phyloP scores from a whole-genome alignment of 1,140 invertebrate species.

The Glomeris maerens region DNA sequence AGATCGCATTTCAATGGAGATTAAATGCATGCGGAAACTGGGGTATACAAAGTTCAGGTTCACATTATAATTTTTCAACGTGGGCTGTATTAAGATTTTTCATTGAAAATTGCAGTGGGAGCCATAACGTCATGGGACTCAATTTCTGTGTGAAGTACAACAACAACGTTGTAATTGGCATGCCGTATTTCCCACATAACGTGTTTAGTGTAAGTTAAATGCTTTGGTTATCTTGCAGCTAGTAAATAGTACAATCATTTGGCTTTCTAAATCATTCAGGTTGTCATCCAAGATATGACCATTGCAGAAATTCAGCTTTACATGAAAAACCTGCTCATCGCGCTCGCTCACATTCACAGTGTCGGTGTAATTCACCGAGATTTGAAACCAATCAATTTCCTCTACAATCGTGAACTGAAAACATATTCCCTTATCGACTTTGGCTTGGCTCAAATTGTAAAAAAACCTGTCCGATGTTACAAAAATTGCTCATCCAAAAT shows the following conservation, averaged over 20 bases:
- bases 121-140: slow-evolving; percentile 64
- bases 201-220: slow-evolving; percentile 50
- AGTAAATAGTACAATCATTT: slow-evolving; percentile 5
- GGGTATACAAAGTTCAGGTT: slow-evolving; percentile 39
- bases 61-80: background rate
- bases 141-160: slow-evolving; percentile 58
- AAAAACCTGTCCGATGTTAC: slow-evolving; percentile 1
- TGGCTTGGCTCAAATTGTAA: slow-evolving; percentile 57
- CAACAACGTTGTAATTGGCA: slow-evolving; percentile 72
- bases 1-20: slow-evolving; percentile 55
- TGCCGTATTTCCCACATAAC: slow-evolving; percentile 75
- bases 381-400: slow-evolving; percentile 85
- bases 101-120: slow-evolving; percentile 45
- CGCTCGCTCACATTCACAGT: slow-evolving; percentile 63
- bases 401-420: slow-evolving; percentile 51
- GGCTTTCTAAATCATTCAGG: slow-evolving; percentile 12
- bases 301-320: slow-evolving; percentile 57
- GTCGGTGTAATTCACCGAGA: slow-evolving; percentile 80
- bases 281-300: slow-evolving; percentile 53
- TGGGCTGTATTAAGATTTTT: slow-evolving; percentile 9
- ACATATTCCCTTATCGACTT: slow-evolving; percentile 68
- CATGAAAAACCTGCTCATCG: slow-evolving; percentile 64
- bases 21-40: slow-evolving; percentile 60
- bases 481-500: background rate
- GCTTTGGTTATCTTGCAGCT: slow-evolving; percentile 9